Evolutionary conservation across 2,797 vertebrate species (phyloP).

Genomic region (Neostethus bicornis): DNA sequence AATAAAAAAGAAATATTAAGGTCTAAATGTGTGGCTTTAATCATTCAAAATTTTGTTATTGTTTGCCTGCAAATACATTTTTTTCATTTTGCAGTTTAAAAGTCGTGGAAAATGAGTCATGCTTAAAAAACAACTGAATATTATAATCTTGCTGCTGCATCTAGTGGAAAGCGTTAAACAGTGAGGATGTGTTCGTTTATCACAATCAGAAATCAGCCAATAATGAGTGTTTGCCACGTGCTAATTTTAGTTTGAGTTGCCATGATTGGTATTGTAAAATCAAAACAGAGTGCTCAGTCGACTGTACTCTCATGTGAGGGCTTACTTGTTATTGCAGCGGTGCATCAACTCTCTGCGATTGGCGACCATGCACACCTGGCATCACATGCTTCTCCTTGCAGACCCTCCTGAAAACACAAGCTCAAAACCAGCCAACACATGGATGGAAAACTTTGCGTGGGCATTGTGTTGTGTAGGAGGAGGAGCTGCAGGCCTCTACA

Average conservation of each 20-base stretch:
- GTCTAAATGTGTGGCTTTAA: constrained; percentile 1
- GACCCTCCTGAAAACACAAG: neutral
- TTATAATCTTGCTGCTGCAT: too few species aligned
- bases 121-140: too few species aligned
- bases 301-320: neutral
- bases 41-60: too few species aligned
- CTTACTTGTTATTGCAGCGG: constrained; percentile 10
- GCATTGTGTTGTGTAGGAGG: constrained; percentile 51
- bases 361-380: constrained; percentile 23
- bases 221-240: constrained; percentile 42
- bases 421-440: constrained; percentile 29
- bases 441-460: constrained; percentile 51
- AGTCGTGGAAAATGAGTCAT: too few species aligned
- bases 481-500: constrained; percentile 45
- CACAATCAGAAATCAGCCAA: constrained; percentile 17
- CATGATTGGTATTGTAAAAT: constrained; percentile 26
- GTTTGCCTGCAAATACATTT: too few species aligned
- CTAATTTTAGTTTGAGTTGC: constrained; percentile 37
- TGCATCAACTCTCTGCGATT: constrained; percentile 28
- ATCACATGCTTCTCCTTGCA: constrained; percentile 18
- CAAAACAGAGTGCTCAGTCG: constrained; percentile 10
- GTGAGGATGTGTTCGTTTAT: constrained; percentile 6
- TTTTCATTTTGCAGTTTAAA: too few species aligned
- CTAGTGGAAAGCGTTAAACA: too few species aligned
- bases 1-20: constrained; percentile 50